These are phyloP conservation scores for Perca schrenkii DNA, from an alignment of 2,113 vertebrate species.

Conservation along the genomic window DNA sequence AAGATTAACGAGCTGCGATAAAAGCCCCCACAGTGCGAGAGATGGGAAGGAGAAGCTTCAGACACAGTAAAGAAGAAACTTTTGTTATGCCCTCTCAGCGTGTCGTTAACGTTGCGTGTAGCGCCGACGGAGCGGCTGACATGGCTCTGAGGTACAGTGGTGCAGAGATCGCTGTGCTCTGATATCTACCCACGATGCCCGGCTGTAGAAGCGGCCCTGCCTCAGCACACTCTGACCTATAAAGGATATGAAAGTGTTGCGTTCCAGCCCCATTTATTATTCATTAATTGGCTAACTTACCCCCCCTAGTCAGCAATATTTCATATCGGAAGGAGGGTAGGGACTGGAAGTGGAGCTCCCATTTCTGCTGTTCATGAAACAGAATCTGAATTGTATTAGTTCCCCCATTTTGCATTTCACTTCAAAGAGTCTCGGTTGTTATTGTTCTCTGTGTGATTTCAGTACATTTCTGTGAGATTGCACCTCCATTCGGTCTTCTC, in stretches of 20 bases:
- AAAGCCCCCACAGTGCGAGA: slow-evolving; percentile 52
- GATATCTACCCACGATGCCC: slow-evolving; percentile 76
- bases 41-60: slow-evolving; percentile 61
- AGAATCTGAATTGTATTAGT: slow-evolving; percentile 65
- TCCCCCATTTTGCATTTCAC: slow-evolving; percentile 46
- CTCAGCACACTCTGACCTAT: slow-evolving; percentile 76
- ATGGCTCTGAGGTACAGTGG: slow-evolving; percentile 70
- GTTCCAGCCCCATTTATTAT: slow-evolving; percentile 81
- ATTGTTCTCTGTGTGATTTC: too few relatives aligned
- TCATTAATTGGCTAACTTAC: slow-evolving; percentile 80
- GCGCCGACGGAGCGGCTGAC: slow-evolving; percentile 68
- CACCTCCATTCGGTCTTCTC: too few relatives aligned
- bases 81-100: slow-evolving; percentile 74
- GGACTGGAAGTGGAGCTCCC: slow-evolving; percentile 57
- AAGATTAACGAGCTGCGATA: slow-evolving; percentile 71
- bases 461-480: too few relatives aligned
- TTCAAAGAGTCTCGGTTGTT: slow-evolving; percentile 58
- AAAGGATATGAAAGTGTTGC: slow-evolving; percentile 78
- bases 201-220: slow-evolving; percentile 63
- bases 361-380: slow-evolving; percentile 72
- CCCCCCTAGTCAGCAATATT: slow-evolving; percentile 83
- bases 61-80: slow-evolving; percentile 55
- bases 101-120: slow-evolving; percentile 69
- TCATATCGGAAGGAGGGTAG: slow-evolving; percentile 67
- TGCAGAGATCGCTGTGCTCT: slow-evolving; percentile 64